Evolutionary conservation across 1,140 invertebrate species (phyloP).

Genomic region (Pteromalus puparum): DNA sequence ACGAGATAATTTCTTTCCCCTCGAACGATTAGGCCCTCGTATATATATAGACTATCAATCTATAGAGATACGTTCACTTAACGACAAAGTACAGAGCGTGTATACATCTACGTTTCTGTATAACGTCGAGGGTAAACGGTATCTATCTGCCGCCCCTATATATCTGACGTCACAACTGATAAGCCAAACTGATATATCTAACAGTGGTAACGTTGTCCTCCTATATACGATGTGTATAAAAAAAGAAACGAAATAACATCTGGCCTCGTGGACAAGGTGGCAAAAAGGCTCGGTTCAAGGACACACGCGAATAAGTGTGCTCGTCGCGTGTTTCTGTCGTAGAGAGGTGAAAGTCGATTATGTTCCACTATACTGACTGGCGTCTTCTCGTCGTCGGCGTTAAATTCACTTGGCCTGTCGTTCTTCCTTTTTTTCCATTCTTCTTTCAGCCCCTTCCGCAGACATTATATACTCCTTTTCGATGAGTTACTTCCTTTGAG

Average conservation of each 20-base stretch:
- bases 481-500: background rate
- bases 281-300: constrained; percentile 1
- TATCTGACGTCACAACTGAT: no score
- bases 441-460: background rate
- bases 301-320: background rate
- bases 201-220: background rate
- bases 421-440: background rate
- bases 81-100: no score
- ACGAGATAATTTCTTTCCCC: no score
- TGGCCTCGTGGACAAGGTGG: constrained; percentile 10
- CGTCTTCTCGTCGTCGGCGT: background rate
- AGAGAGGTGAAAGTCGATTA: constrained; percentile 9
- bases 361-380: background rate
- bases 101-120: no score
- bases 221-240: no score
- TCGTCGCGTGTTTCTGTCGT: background rate
- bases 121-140: no score
- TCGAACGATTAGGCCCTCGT: no score
- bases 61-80: no score
- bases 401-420: constrained; percentile 5
- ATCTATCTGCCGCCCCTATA: no score
- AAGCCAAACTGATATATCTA: background rate
- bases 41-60: no score
- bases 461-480: background rate
- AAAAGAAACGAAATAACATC: background rate